Evolutionary conservation across 2,888 invertebrate genomes (phyloP).

Genomic region (Eupithecia subfuscata): DNA sequence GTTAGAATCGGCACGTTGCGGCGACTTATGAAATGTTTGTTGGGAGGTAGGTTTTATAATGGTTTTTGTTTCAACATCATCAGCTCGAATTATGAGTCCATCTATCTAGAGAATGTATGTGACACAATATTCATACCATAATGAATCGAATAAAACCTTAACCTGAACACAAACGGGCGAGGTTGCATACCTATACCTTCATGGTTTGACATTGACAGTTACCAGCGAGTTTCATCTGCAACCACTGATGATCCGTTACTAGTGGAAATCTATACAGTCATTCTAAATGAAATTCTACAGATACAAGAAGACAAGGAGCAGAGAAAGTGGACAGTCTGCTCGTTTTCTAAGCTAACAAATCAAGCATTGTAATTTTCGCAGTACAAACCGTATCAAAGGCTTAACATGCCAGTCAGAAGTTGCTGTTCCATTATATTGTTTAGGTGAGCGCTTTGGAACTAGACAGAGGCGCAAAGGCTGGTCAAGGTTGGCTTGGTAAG

Average conservation of each 20-base stretch:
- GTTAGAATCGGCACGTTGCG: too few relatives aligned
- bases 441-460: conserved; percentile 37
- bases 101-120: conserved; percentile 1
- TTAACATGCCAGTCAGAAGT: conserved; percentile 34
- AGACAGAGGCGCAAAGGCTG: conserved; percentile 16
- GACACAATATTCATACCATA: conserved; percentile 21
- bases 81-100: background rate
- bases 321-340: background rate
- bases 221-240: background rate
- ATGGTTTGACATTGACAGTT: too few relatives aligned
- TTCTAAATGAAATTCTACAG: background rate
- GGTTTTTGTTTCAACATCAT: background rate
- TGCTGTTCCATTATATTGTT: conserved; percentile 34
- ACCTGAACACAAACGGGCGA: background rate
- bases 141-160: conserved; percentile 12
- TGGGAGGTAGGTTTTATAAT: background rate
- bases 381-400: conserved; percentile 30
- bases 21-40: too few relatives aligned
- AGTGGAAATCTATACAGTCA: background rate
- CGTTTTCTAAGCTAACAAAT: conserved; percentile 24
- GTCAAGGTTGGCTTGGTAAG: background rate
- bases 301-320: background rate
- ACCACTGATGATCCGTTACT: background rate
- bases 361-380: conserved; percentile 32
- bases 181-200: background rate